Conservation (phyloP, 2,888 invertebrate species). For the Drosophila histrio region DNA sequence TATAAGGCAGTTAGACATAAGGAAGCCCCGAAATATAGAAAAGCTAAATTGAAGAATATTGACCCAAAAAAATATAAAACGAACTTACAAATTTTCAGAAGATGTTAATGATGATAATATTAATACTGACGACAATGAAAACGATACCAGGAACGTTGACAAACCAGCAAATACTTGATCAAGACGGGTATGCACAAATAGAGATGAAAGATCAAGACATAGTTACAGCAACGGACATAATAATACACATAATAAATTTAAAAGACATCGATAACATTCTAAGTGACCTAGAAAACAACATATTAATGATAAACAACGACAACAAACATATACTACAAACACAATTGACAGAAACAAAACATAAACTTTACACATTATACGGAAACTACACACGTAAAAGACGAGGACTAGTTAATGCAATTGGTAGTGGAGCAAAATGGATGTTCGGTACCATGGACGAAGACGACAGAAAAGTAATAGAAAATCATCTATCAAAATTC, state of each 20-base stretch:
- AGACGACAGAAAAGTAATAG: constrained; percentile 20
- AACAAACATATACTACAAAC: constrained; percentile 27
- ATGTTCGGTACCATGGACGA: constrained; percentile 34
- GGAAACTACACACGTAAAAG: constrained; percentile 20
- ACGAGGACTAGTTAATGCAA: constrained; percentile 28
- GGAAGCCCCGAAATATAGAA: constrained; percentile 34
- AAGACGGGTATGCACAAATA: constrained; percentile 30
- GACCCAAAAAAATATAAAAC: constrained; percentile 38
- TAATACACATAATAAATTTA: constrained; percentile 13
- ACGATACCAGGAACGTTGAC: constrained; percentile 5
- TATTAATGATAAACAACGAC: constrained; percentile 13
- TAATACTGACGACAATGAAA: constrained; percentile 10
- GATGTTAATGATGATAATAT: constrained; percentile 4
- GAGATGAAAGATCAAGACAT: constrained; percentile 29
- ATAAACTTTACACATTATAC: constrained; percentile 24
- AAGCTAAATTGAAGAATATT: constrained; percentile 23
- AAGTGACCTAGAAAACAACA: constrained; percentile 20
- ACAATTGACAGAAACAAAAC: constrained; percentile 20
- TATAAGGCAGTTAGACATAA: constrained; percentile 31
- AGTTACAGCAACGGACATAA: constrained; percentile 22
- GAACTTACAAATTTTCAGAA: constrained; percentile 36
- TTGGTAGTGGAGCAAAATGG: constrained; percentile 34
- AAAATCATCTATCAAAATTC: constrained; percentile 5
- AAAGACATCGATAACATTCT: constrained; percentile 11
- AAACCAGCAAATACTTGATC: constrained; percentile 11